Percentiles rank a stretch among this genome's conserved stretches.
These are phyloP conservation scores for Rhingia rostrata DNA, from an alignment of 2,888 invertebrate genomes.

Conservation along the genomic window DNA sequence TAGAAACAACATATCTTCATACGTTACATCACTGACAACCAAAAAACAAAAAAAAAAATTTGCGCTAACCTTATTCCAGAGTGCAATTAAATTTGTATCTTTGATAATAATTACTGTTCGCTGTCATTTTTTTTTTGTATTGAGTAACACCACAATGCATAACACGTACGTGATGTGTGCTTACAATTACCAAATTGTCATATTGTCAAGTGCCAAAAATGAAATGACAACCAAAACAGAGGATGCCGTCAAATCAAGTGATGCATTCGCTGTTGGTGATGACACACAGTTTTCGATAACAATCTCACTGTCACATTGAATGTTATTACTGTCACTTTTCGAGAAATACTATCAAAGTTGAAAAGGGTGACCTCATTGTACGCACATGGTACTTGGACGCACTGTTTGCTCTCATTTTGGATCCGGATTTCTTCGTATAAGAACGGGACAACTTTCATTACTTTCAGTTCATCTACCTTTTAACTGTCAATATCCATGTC, in stretches of 20 bases:
- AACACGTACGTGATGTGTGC: slow-evolving; percentile 21
- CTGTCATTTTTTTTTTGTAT: slow-evolving; percentile 39
- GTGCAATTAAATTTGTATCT: slow-evolving; percentile 50
- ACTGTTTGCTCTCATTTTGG: background rate
- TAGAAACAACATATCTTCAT: slow-evolving; percentile 20
- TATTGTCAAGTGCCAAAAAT: slow-evolving; percentile 4
- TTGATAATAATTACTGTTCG: slow-evolving; percentile 41
- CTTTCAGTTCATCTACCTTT: background rate
- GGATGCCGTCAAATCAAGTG: slow-evolving; percentile 40
- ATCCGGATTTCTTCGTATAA: background rate
- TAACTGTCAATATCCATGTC: slow-evolving; percentile 1
- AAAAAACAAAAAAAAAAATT: background rate
- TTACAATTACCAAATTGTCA: slow-evolving; percentile 45
- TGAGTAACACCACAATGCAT: background rate
- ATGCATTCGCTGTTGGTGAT: slow-evolving; percentile 2
- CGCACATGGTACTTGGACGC: background rate
- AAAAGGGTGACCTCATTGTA: slow-evolving; percentile 3
- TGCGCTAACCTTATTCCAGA: slow-evolving; percentile 37
- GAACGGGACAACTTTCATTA: background rate
- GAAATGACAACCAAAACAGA: slow-evolving; percentile 25
- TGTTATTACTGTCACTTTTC: background rate
- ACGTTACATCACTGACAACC: slow-evolving; percentile 28
- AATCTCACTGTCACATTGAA: slow-evolving; percentile 28
- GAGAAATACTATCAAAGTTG: background rate
- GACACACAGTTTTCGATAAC: slow-evolving; percentile 15